Evolutionary conservation across 2,113 vertebrate species (phyloP), one percentile per base, ranked within the genome.

Genomic region (Chaetura pelagica): DNA sequence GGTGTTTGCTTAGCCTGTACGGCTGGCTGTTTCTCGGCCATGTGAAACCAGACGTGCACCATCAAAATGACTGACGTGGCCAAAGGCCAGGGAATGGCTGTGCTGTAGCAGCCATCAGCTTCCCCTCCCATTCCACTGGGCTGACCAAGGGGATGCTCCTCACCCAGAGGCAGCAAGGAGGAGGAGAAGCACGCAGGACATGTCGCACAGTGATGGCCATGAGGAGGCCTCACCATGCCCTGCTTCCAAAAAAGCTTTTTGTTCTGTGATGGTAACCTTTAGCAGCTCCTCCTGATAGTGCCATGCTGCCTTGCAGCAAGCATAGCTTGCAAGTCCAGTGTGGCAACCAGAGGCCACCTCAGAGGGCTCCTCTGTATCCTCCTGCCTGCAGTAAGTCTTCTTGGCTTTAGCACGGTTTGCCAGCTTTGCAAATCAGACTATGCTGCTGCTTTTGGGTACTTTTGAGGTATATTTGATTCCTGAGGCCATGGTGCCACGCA

Each of bases 1-100:
- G 91, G 23, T 93, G 90, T 94, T 95, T 87, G 90, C 88, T 94
- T 64, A 89, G 90, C 71, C 52, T 7, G 68, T 66, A 12, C 4
- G 12, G 87, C 84, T 52, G 92, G 57, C 85, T 68, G 23, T 80
- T 38, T 24, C 84, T 87, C 2, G 2, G 44, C 94, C 58, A 0
- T 85, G 79, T 93, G 90, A 73, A 90, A 72, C 85, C 95, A 95
- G 78, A 76, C 75, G n/a, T 88, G 90, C 92, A 52, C 67, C 83
- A 38, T 54, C 85, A 21, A 3, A 73, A 55, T 49, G 67, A 79
- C 78, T 80, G 88, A 68, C 19, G 0, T 76, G 90, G 90, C 75
- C 52, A 29, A 54, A 64, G 74, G 82, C 95, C 82, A 54, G 32
- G 40, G 57, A 3, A 5, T 44, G 74, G 68, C 66, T 64, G 34